Evolutionary conservation across 2,888 invertebrate genomes (phyloP).

Genomic region (Acanthosepion lycidas): DNA sequence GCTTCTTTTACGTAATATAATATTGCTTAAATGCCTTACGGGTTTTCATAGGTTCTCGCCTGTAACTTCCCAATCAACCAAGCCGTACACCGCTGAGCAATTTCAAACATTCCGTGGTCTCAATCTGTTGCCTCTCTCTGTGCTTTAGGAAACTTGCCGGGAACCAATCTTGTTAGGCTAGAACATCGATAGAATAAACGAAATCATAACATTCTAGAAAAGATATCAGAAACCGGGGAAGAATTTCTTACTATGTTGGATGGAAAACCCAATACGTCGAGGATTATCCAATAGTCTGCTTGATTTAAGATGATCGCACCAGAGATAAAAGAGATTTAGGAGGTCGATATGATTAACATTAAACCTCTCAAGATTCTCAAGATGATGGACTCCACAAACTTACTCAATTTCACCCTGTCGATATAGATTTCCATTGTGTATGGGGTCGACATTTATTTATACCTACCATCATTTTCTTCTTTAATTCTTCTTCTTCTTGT

Average conservation of each 20-base stretch:
- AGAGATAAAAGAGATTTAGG: neutral
- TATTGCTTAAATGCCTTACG: neutral
- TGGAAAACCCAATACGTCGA: neutral
- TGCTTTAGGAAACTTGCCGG: neutral
- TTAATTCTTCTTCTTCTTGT: neutral
- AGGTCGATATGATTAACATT: neutral
- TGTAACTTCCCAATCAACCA: neutral
- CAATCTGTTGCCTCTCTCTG: neutral
- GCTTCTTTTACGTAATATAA: neutral
- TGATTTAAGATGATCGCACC: neutral
- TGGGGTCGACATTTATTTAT: too few relatives aligned
- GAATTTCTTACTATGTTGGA: neutral
- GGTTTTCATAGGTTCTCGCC: neutral
- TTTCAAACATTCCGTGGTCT: neutral
- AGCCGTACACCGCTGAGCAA: neutral
- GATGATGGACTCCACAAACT: neutral
- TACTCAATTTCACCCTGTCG: neutral
- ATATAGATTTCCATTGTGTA: neutral
- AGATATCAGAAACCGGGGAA: neutral
- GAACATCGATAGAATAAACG: neutral
- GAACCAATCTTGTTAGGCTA: neutral
- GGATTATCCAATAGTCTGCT: neutral
- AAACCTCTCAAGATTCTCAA: neutral
- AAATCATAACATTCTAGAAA: neutral
- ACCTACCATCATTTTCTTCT: too few relatives aligned